Conservation (phyloP, 2,797 vertebrate genomes). For the Diceros bicornis region DNA sequence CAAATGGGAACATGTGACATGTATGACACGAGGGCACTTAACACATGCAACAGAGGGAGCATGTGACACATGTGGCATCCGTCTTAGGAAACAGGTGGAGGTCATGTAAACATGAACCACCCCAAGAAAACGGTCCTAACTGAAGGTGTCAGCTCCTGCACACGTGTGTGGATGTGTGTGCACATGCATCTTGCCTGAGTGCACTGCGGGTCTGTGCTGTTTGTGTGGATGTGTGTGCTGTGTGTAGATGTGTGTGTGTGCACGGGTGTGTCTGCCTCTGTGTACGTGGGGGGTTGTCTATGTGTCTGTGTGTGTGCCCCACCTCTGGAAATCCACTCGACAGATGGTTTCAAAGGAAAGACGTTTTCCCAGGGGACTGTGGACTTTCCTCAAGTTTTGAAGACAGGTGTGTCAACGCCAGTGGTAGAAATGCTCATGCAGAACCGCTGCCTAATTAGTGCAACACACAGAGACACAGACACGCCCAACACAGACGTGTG, state of each 20-base stretch:
- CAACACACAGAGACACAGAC: too few relatives aligned
- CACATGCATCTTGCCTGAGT: too few relatives aligned
- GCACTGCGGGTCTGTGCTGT: too few relatives aligned
- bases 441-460: background rate
- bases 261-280: background rate
- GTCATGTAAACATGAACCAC: background rate
- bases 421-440: fast-evolving
- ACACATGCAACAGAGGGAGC: too few relatives aligned
- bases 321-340: background rate
- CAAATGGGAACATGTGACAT: too few relatives aligned
- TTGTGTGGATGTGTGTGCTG: background rate
- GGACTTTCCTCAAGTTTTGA: background rate
- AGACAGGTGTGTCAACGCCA: background rate
- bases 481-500: background rate
- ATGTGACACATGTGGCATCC: too few relatives aligned
- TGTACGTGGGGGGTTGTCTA: background rate
- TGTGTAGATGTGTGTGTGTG: background rate
- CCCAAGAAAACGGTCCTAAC: background rate
- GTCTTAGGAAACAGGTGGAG: background rate
- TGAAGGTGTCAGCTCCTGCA: background rate
- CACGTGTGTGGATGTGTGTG: fast-evolving
- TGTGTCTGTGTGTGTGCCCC: fast-evolving
- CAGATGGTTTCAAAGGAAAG: background rate
- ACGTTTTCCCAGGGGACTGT: background rate
- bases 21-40: too few relatives aligned